Evolutionary conservation across 2,797 vertebrate genomes (phyloP), one percentile per base, ranked within the genome.

Genomic region (Coilia nasus): DNA sequence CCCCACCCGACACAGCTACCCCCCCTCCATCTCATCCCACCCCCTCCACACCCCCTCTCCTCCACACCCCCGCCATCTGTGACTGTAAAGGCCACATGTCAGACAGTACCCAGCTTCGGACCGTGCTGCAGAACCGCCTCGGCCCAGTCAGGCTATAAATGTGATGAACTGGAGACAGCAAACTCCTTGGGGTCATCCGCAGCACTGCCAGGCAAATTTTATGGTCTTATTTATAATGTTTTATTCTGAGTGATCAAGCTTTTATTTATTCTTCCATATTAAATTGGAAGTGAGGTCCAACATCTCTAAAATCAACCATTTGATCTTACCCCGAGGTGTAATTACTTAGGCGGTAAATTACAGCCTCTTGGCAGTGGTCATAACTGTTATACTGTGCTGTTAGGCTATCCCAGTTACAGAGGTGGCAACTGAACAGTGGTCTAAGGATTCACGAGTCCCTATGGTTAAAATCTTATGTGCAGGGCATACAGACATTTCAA

Each of bases 141-240:
- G 2, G 67, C 2, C 31, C 67, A 21, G 71, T 7, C 35, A 44
- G 71, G 71, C 15, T 12, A 78, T 78, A 78, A 78, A 44, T 17
- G 35, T 78, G 71, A 78, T 78, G 44, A 78, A 78, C 71, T 44
- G 44, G 31, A 78, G 25, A 78, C 71, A 78, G 31, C 71, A 41
- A 78, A 41, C 71, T 78, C 71, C 31, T 44, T 78, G 71, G 35
- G 35, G 71, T 44, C 71, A 78, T 21, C 71, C 11, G 35, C 35
- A 44, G 71, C 19, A 31, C 71, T 78, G 71, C 35, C 71, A 78
- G 44, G 6, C 4, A 17, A 31, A 78, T 44, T 78, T 78, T 44
- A 78, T 78, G 41, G 71, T 78, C 35, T 78, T 78, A 78, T 78
- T 78, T 78, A 44, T 78, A 78, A 75, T 75, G 67, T 41, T 75